These are phyloP conservation scores for Stenotaenia linearis DNA, from an alignment of 2,888 invertebrate genomes.

Conservation along the genomic window DNA sequence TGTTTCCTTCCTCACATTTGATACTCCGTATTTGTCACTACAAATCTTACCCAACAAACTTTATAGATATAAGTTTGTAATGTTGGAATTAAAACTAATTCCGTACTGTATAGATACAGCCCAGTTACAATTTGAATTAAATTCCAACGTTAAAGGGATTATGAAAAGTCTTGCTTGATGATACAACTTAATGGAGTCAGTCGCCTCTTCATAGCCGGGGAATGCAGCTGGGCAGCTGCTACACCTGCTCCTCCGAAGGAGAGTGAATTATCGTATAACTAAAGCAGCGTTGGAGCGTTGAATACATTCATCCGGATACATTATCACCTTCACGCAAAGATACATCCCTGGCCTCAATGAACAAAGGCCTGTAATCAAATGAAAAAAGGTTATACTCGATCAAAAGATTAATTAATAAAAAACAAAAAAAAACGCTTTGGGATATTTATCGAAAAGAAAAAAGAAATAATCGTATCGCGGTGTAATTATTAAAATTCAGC, in stretches of 20 bases:
- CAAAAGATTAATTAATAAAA: background rate
- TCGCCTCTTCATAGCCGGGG: background rate
- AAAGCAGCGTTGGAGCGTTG: background rate
- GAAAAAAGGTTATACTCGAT: too few species aligned
- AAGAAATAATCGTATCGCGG: background rate
- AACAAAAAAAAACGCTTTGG: background rate
- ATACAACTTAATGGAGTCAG: slow-evolving; percentile 8
- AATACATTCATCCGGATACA: background rate
- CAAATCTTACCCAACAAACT: too few species aligned
- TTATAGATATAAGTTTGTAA: background rate
- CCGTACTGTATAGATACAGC: background rate
- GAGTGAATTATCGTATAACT: slow-evolving; percentile 15
- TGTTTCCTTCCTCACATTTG: too few species aligned
- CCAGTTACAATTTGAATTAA: background rate
- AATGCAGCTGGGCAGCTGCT: slow-evolving; percentile 1
- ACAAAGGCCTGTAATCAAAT: background rate
- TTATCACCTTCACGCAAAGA: background rate
- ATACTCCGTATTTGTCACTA: too few species aligned
- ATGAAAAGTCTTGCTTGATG: background rate
- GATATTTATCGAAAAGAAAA: background rate
- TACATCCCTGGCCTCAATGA: background rate
- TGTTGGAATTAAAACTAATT: background rate
- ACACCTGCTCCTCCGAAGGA: background rate
- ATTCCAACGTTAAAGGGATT: background rate
- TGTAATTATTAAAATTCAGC: background rate